Conservation (phyloP, 2,888 invertebrate genomes). For the Plemyria rubiginata region DNA sequence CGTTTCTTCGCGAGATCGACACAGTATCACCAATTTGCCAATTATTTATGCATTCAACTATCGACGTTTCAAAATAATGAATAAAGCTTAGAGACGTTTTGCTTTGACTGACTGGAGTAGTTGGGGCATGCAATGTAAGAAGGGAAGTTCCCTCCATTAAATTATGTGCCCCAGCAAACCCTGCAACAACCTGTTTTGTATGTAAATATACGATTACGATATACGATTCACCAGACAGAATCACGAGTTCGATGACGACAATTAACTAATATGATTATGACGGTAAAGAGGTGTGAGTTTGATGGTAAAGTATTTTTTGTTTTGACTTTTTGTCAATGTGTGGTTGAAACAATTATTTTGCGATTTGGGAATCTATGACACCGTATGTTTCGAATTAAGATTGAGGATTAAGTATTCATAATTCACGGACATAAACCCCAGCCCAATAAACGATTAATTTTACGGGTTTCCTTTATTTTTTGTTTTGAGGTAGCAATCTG, state of each 20-base stretch:
- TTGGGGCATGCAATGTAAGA: not conserved
- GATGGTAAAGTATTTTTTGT: slow-evolving; percentile 6
- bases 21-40: no score
- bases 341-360: slow-evolving; percentile 20
- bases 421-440: not conserved
- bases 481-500: no score
- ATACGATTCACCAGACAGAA: slow-evolving; percentile 10
- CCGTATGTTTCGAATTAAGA: slow-evolving; percentile 7
- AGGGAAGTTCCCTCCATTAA: not conserved
- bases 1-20: no score
- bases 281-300: slow-evolving; percentile 16
- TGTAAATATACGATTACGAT: not conserved
- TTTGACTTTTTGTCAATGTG: slow-evolving; percentile 5
- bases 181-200: slow-evolving; percentile 3
- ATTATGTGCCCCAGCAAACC: not conserved
- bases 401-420: not conserved
- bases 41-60: no score
- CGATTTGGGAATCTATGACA: slow-evolving; percentile 17
- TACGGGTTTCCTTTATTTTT: no score
- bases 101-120: not conserved
- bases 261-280: slow-evolving; percentile 2
- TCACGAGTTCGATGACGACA: slow-evolving; percentile 18
- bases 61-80: no score
- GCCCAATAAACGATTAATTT: no score
- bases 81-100: not conserved